Evolutionary conservation across 1,140 invertebrate species (phyloP).

Genomic region (Steinernema khuongi): DNA sequence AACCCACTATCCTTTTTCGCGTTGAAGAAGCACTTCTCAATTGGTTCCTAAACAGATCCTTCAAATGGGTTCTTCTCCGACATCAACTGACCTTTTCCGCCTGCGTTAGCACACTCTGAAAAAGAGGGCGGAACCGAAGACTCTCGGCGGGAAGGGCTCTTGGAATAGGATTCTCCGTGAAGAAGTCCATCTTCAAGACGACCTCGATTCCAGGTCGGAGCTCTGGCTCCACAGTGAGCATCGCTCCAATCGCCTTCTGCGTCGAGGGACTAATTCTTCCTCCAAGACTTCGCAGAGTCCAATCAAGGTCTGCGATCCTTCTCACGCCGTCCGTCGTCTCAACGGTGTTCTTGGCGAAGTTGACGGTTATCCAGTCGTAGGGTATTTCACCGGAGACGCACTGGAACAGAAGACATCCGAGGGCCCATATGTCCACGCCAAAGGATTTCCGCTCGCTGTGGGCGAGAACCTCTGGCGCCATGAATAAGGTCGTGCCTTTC

Average conservation of each 20-base stretch:
- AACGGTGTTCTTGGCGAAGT: not conserved
- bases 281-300: not conserved
- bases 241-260: not conserved
- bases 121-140: not conserved
- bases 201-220: not conserved
- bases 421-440: not conserved
- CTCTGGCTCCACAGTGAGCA: not conserved
- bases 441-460: not conserved
- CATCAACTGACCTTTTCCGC: too few relatives aligned
- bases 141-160: not conserved
- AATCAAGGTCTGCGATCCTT: not conserved
- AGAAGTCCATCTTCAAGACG: not conserved
- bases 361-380: not conserved
- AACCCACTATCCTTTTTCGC: not conserved
- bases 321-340: not conserved
- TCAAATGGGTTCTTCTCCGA: not conserved
- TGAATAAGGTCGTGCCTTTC: not conserved
- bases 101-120: too few relatives aligned
- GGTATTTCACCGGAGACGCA: not conserved
- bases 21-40: not conserved
- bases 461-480: not conserved
- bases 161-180: not conserved
- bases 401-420: not conserved
- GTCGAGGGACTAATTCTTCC: not conserved
- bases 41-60: not conserved